Conservation (phyloP, 2,113 vertebrate genomes). For the Marmota monax region DNA sequence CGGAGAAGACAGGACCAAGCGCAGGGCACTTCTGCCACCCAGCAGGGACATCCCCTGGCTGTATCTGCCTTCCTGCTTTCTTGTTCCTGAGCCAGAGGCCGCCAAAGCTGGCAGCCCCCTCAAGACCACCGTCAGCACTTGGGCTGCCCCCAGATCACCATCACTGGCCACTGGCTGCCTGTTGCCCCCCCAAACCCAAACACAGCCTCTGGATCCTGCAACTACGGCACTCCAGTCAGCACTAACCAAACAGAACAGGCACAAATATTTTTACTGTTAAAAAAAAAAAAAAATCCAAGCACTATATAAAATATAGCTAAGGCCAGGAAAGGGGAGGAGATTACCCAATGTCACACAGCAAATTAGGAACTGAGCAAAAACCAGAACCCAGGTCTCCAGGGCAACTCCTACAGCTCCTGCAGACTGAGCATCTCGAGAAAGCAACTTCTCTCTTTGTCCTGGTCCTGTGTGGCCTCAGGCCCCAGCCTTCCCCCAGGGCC, state of each 20-base stretch:
- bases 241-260: neutral
- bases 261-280: neutral
- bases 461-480: neutral
- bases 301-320: neutral
- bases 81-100: neutral
- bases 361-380: neutral
- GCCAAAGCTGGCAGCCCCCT: neutral
- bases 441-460: neutral
- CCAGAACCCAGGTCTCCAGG: neutral
- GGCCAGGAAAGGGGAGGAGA: neutral
- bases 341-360: neutral
- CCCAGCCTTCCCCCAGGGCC: neutral
- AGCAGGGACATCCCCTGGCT: too few relatives aligned
- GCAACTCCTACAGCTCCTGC: neutral
- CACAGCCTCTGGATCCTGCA: neutral
- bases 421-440: neutral
- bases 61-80: accelerated
- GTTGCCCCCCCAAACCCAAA: neutral
- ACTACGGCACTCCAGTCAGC: neutral
- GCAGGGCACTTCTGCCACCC: too few relatives aligned
- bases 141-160: neutral
- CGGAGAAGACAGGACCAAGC: neutral
- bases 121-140: accelerated
- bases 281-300: neutral
- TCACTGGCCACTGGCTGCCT: neutral